Base-by-base conservation (phyloP, 2,797 vertebrate species). In the Crypturellus tataupa region DNA sequence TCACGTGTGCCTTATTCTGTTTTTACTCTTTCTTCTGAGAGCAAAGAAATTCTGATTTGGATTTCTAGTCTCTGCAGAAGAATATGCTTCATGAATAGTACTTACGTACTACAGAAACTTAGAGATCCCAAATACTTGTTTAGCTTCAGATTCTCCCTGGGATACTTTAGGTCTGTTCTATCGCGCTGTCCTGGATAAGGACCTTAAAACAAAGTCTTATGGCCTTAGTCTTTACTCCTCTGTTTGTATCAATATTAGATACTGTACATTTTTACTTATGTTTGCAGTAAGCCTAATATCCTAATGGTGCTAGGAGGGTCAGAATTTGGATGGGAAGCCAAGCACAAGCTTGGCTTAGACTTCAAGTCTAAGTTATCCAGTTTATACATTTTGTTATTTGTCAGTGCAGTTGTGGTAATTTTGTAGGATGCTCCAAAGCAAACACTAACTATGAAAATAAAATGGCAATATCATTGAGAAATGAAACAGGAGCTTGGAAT, bases 381-480 rank as follows among this genome's bases (percentile, higher is more conserved):
- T 49, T 84, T 37, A 24, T 60, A 24, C 3, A 0, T 29, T 68
- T 76, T 81, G 10, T 81, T 88, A 19, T 29, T 69, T 90, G 10
- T 62, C 29, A 42, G 13, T 12, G 53, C 9, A 4, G 6, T 2
- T 70, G 27, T 77, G 40, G 14, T 51, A 69, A 56, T 56, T 83
- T 8, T 20, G 24, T 37, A 37, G 24, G 8, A 17, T 39, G 35
- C 46, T 67, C 65, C 84, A 55, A 72, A 77, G 23, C 67, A 86
- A 71, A 55, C 27, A 40, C 31, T 40, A 9, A 29, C 25, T 4
- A 33, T 25, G 31, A 59, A 67, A 89, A 37, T 37, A 46, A 86
- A 83, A 55, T 6, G 12, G 3, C 18, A 23, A 17, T 0, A 0
- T 76, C 40, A 20, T 10, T 77, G 24, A 0, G 0, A 33, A 39